Conservation (phyloP, 2,113 vertebrate genomes). For the Typhlomys cinereus region DNA sequence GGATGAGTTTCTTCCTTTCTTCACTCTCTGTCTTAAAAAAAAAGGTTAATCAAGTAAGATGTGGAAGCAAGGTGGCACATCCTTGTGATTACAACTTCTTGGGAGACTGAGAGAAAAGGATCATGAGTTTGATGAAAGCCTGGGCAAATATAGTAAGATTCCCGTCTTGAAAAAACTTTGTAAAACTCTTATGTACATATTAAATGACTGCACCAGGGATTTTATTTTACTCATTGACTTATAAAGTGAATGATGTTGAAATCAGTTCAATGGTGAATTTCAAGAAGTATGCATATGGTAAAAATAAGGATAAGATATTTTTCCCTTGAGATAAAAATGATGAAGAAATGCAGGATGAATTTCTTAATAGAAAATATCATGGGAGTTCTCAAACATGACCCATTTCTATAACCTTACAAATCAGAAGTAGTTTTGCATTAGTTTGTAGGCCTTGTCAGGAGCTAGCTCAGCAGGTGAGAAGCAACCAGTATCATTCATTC, state of each 20-base stretch:
- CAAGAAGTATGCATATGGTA: background rate
- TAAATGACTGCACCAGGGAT: background rate
- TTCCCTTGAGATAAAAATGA: background rate
- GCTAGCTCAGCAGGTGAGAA: background rate
- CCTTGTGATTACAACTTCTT: background rate
- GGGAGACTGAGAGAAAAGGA: background rate
- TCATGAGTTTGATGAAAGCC: background rate
- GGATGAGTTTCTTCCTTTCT: background rate
- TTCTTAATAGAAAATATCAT: conserved; percentile 15
- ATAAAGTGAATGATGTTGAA: background rate
- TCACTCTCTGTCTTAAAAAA: too few species aligned
- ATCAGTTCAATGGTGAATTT: background rate
- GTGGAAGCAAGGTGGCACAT: background rate
- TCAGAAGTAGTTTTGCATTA: background rate
- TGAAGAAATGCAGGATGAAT: background rate
- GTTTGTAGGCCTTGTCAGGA: background rate
- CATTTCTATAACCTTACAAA: background rate
- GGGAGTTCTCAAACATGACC: conserved; percentile 22
- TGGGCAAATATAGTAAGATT: background rate
- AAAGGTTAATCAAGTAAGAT: background rate
- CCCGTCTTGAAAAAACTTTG: background rate
- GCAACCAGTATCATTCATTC: background rate
- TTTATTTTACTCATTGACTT: background rate
- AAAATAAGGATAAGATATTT: background rate
- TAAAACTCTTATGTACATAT: background rate